Evolutionary conservation across 2,888 invertebrate genomes (phyloP).

Genomic region (Orchesellides sinensis): DNA sequence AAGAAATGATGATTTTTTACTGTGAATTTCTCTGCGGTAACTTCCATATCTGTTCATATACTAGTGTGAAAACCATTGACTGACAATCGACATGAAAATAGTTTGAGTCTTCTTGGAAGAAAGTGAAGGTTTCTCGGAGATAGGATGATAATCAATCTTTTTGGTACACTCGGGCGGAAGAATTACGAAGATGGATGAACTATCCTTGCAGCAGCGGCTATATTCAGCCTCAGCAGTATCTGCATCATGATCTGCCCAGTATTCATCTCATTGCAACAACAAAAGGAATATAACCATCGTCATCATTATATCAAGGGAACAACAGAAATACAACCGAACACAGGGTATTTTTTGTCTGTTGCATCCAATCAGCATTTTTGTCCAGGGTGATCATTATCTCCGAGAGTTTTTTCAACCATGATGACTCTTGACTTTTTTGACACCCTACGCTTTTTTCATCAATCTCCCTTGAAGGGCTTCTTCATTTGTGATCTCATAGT

Average conservation of each 20-base stretch:
- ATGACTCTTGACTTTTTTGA: constrained; percentile 66
- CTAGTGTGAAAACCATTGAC: constrained; percentile 29
- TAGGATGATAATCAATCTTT: constrained; percentile 52
- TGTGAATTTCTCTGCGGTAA: not conserved
- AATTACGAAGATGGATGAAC: constrained; percentile 22
- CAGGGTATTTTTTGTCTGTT: constrained; percentile 37
- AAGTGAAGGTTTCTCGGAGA: constrained; percentile 37
- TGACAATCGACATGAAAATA: constrained; percentile 50
- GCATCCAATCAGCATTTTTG: constrained; percentile 51
- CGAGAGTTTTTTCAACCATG: constrained; percentile 25
- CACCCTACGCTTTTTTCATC: constrained; percentile 63
- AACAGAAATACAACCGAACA: constrained; percentile 21
- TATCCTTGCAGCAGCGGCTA: constrained; percentile 4
- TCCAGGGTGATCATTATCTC: constrained; percentile 59
- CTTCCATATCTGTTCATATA: too few relatives aligned
- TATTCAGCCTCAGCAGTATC: not conserved
- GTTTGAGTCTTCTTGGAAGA: constrained; percentile 31
- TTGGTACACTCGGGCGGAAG: constrained; percentile 10
- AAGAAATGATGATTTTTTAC: not conserved
- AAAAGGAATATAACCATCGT: constrained; percentile 23
- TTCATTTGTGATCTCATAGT: not conserved
- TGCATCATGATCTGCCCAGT: not conserved
- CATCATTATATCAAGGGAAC: constrained; percentile 34
- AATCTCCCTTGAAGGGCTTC: constrained; percentile 52
- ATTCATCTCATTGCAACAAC: not conserved